A percentile compares a stretch with the other conserved stretches of the same genome.
These are phyloP conservation scores for Arrhopalites spinosus DNA, from an alignment of 2,888 invertebrate genomes.

Conservation along the genomic window DNA sequence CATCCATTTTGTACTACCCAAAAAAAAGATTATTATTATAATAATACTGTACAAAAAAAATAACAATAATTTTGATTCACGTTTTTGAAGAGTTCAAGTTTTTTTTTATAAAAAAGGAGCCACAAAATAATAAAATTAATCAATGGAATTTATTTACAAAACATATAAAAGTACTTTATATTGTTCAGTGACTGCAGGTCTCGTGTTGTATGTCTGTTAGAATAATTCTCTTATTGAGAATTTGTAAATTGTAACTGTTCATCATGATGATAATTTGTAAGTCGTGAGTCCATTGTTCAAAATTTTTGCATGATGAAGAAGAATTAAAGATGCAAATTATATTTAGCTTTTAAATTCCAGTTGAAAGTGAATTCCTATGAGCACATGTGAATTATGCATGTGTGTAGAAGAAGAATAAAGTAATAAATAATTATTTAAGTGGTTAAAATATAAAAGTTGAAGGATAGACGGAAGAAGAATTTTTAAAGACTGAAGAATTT, in stretches of 20 bases:
- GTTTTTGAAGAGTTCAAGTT: too few relatives aligned
- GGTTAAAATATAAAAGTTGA: neutral
- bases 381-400: neutral
- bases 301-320: neutral
- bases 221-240: neutral
- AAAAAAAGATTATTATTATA: too few relatives aligned
- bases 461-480: constrained; percentile 5
- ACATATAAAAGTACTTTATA: too few relatives aligned
- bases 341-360: neutral
- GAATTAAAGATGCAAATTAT: neutral
- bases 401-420: neutral
- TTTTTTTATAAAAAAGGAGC: too few relatives aligned
- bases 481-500: neutral
- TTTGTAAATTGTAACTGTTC: neutral
- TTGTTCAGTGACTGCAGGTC: too few relatives aligned
- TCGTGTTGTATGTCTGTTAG: too few relatives aligned
- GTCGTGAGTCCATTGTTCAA: constrained; percentile 1
- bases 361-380: neutral
- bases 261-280: neutral
- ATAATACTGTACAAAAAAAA: too few relatives aligned
- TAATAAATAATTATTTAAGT: too few relatives aligned
- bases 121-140: too few relatives aligned
- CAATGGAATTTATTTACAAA: too few relatives aligned
- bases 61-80: too few relatives aligned
- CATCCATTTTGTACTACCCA: too few relatives aligned